Percentiles rank a stretch among this genome's conserved stretches.
Conservation (phyloP, 1,140 invertebrate genomes). For the Lerema accius region DNA sequence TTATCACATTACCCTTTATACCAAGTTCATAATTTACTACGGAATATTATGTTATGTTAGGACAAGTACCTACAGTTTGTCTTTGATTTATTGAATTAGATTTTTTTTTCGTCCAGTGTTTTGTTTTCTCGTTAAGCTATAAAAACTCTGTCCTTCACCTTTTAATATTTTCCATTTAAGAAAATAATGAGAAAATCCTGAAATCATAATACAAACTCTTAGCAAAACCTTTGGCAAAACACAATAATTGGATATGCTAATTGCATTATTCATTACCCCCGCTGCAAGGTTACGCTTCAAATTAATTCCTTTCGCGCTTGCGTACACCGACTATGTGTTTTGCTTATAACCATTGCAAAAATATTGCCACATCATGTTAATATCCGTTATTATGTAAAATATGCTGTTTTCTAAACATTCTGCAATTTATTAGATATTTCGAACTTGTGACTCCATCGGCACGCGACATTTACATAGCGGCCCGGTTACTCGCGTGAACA, state of each 20-base stretch:
- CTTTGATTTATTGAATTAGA: too few relatives aligned
- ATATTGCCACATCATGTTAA: constrained; percentile 41
- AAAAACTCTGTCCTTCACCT: not conserved
- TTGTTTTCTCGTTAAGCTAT: too few relatives aligned
- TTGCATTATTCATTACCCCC: constrained; percentile 27
- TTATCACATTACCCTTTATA: too few relatives aligned
- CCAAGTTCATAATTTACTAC: too few relatives aligned
- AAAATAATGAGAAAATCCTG: not conserved
- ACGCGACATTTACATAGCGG: constrained; percentile 74
- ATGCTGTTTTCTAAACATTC: constrained; percentile 69
- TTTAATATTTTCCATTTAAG: not conserved
- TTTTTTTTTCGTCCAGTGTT: too few relatives aligned
- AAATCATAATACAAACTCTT: not conserved
- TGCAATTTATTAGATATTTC: constrained; percentile 65
- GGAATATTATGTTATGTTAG: too few relatives aligned
- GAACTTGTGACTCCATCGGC: constrained; percentile 72
- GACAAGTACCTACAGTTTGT: too few relatives aligned
- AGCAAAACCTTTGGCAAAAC: constrained; percentile 19
- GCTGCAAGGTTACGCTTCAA: constrained; percentile 48
- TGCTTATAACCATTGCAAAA: constrained; percentile 46
- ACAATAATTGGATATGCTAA: constrained; percentile 29
- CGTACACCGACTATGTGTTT: constrained; percentile 35
- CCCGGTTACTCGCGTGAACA: constrained; percentile 43
- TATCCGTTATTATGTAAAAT: constrained; percentile 71
- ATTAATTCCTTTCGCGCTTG: constrained; percentile 47